phyloP scores from a whole-genome alignment of 2,113 vertebrate species.

The Oenanthe melanoleuca region DNA sequence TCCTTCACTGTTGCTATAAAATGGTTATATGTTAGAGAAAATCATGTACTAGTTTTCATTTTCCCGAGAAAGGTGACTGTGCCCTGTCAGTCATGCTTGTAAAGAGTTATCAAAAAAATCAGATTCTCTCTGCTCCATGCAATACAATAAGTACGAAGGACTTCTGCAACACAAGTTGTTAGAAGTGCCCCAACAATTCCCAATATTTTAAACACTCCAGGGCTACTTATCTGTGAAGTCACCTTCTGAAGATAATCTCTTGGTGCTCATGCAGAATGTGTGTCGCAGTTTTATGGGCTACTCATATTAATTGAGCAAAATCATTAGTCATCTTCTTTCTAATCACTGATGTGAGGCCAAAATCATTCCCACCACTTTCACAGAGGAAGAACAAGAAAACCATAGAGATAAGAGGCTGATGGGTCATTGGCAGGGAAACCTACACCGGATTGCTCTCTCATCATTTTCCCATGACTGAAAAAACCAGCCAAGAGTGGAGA shows the following conservation, averaged over 20 bases:
- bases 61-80: background rate
- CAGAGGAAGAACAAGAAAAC: background rate
- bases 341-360: background rate
- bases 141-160: background rate
- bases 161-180: background rate
- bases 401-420: accelerated
- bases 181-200: background rate
- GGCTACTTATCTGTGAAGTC: background rate
- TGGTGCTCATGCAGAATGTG: background rate
- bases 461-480: background rate
- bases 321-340: background rate
- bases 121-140: background rate
- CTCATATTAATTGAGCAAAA: background rate
- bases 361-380: background rate
- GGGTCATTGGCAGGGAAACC: background rate
- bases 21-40: background rate
- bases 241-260: background rate
- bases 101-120: background rate
- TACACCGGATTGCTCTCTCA: background rate
- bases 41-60: background rate
- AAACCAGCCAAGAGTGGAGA: background rate
- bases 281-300: background rate
- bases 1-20: background rate
- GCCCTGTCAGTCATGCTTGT: background rate
- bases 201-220: background rate